A percentile compares a stretch with the other conserved stretches of the same genome.
These are phyloP conservation scores for Tetramorium parvispinum DNA, from an alignment of 1,140 invertebrate species.

Conservation along the genomic window DNA sequence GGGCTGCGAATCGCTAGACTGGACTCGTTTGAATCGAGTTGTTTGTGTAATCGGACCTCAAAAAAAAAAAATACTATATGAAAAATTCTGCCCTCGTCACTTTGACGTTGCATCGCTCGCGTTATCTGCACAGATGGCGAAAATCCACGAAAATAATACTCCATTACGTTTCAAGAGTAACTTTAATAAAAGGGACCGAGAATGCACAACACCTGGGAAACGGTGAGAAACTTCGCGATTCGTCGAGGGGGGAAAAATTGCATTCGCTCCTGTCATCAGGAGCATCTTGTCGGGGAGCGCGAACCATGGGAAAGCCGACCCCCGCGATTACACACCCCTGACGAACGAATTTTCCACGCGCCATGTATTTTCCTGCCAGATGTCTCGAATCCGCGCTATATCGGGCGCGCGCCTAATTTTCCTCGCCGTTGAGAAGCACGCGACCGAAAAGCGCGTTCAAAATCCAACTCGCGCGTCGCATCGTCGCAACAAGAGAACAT, in stretches of 20 bases:
- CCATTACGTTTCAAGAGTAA: background rate
- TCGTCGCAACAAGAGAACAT: background rate
- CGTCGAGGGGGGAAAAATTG: background rate
- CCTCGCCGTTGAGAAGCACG: conserved; percentile 17
- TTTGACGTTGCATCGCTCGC: background rate
- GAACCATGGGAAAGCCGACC: conserved; percentile 5
- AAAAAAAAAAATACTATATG: background rate
- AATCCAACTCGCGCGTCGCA: background rate
- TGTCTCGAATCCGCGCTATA: conserved; percentile 36
- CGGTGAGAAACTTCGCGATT: background rate
- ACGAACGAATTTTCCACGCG: conserved; percentile 50
- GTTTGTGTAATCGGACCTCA: background rate
- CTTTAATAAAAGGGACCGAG: too few species aligned
- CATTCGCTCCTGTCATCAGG: background rate
- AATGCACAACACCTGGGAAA: conserved; percentile 2
- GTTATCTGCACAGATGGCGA: background rate
- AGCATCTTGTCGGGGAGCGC: background rate
- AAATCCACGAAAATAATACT: background rate
- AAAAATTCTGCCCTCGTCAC: background rate
- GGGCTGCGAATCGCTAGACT: background rate
- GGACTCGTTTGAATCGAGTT: background rate
- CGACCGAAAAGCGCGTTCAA: conserved; percentile 19
- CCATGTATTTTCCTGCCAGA: conserved; percentile 36
- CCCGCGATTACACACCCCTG: conserved; percentile 31
- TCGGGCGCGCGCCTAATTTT: conserved; percentile 4